These are phyloP conservation scores for Oncorhynchus tshawytscha DNA, from an alignment of 2,113 vertebrate genomes.

Conservation along the genomic window DNA sequence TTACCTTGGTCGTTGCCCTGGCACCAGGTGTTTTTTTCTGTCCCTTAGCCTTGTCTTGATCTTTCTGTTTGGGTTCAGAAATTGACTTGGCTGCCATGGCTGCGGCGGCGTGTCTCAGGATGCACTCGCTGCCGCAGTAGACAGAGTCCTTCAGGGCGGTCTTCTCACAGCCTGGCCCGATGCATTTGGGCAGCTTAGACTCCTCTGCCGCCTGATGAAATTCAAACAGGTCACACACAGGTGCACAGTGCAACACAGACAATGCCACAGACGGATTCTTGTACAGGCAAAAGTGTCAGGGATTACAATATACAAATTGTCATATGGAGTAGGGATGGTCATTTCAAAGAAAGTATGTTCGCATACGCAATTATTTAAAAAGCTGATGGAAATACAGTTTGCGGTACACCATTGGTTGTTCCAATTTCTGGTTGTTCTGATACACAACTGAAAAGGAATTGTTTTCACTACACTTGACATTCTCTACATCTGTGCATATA, in stretches of 20 bases:
- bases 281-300: too few relatives aligned
- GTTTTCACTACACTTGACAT: too few relatives aligned
- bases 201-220: slow-evolving; percentile 28
- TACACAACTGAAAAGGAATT: too few relatives aligned
- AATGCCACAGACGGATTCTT: too few relatives aligned
- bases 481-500: too few relatives aligned
- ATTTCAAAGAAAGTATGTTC: too few relatives aligned
- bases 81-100: slow-evolving; percentile 85
- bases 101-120: slow-evolving; percentile 91
- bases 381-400: too few relatives aligned
- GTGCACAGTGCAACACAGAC: background rate
- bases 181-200: slow-evolving; percentile 82
- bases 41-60: slow-evolving; percentile 69
- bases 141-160: slow-evolving; percentile 90
- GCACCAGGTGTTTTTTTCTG: slow-evolving; percentile 44
- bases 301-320: too few relatives aligned
- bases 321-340: too few relatives aligned
- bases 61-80: slow-evolving; percentile 79
- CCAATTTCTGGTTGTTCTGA: too few relatives aligned
- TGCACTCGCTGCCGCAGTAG: slow-evolving; percentile 93
- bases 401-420: too few relatives aligned
- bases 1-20: slow-evolving; percentile 69
- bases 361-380: too few relatives aligned
- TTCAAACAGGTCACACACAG: background rate
- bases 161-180: slow-evolving; percentile 88